Percentiles rank a stretch among this genome's conserved stretches.
phyloP scores from a whole-genome alignment of 2,888 invertebrate genomes.

The Stenodema calcarata region DNA sequence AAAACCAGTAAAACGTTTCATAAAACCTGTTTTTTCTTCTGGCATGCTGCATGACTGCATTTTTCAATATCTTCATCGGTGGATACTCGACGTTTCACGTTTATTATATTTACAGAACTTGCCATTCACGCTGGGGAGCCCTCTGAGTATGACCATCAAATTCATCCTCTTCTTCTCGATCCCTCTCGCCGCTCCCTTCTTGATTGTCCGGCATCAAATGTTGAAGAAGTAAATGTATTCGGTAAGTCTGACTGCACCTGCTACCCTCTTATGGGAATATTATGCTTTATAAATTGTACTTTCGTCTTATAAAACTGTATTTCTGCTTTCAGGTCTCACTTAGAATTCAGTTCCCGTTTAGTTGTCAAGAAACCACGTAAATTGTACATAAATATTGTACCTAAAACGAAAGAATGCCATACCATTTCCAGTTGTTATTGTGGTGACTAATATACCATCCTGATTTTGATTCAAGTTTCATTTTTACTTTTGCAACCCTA shows the following conservation, averaged over 20 bases:
- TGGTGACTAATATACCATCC: background rate
- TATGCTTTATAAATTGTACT: too few relatives aligned
- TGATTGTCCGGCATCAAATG: slow-evolving; percentile 54
- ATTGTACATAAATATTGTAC: background rate
- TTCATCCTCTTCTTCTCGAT: slow-evolving; percentile 52
- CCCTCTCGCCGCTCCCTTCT: slow-evolving; percentile 53
- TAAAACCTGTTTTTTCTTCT: too few relatives aligned
- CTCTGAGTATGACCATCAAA: slow-evolving; percentile 44
- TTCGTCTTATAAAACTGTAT: too few relatives aligned
- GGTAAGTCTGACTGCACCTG: too few relatives aligned
- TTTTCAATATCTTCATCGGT: too few relatives aligned
- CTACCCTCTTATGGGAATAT: too few relatives aligned
- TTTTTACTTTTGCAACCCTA: too few relatives aligned
- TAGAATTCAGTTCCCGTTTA: background rate
- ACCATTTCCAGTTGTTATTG: background rate
- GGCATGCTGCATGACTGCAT: too few relatives aligned
- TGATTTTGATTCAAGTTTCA: background rate
- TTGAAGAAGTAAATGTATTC: slow-evolving; percentile 48
- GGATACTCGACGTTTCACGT: background rate
- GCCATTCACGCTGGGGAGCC: slow-evolving; percentile 52
- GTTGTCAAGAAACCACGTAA: background rate
- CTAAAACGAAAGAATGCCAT: background rate
- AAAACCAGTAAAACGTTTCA: too few relatives aligned
- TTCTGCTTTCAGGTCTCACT: background rate
- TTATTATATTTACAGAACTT: slow-evolving; percentile 49